Base-by-base conservation (phyloP, 2,888 invertebrate genomes). In the Drosophila emarginata region DNA sequence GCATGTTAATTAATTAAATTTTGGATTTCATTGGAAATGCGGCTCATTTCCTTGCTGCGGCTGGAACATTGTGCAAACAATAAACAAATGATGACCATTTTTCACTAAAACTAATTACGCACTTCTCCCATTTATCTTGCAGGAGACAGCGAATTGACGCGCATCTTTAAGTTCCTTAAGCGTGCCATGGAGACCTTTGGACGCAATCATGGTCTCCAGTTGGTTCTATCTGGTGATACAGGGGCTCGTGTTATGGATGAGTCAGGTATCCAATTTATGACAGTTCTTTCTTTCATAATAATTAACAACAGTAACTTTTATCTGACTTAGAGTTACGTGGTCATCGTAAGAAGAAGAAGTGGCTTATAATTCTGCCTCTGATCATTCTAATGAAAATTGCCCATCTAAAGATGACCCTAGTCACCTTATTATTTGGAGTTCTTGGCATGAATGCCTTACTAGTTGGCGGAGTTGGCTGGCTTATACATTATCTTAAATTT, bases 341-440 rank as follows among this genome's bases (percentile, higher is more conserved):
- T 0, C 76, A 75, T 32, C 76, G 75, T 28, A 88, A 90, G 39
- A 89, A 84, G 65, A 90, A 84, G 71, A 89, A 89, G 78, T 91
- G 90, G 91, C 81, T 90, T 1, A 78, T 91, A 21, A 83, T 91
- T 15, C 65, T 91, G 63, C 91, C 91, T 0, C 68, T 91, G 59
- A 87, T 91, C 59, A 91, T 91, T 53, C 74, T 91, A 9, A 85
- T 91, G 85, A 91, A 91, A 79, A 89, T 91, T 6, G 90, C 91
- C 0, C 91, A 91, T 40, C 63, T 91, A 9, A 91, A 91, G 67
- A 89, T 91, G 89, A 89, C 89, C 0, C 37, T 90, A 7, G 89
- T 91, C 1, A 80, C 89, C 4, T 62, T 91, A 67, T 71, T 91
- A n/a, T 40, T 91, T 32, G 88, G 85, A 9, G 89, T 91, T 5